Evolutionary conservation across 2,888 invertebrate genomes (phyloP), one percentile per base, ranked within the genome.

Genomic region (Patella ulyssiponensis): DNA sequence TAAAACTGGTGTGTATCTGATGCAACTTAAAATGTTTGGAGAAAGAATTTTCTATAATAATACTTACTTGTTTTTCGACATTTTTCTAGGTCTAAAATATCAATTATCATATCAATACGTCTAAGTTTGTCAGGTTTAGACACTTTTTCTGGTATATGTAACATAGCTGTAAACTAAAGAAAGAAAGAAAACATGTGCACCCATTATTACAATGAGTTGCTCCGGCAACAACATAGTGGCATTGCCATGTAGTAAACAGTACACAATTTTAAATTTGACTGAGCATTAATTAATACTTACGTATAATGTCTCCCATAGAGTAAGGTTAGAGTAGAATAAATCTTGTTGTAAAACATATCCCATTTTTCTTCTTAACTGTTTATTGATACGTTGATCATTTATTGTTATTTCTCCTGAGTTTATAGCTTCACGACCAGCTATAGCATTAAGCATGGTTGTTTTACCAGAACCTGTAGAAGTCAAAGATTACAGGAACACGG

Each of bases 291-390:
- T n/a, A n/a, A 27, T 3, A 75, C 92, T 91, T 88, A 94, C 94
- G 92, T 94, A 94, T 83, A 96, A 92, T 5, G 96, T 96, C 92
- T 96, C 95, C 84, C 95, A 92, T 78, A 96, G 93, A 1, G 96
- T 96, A 86, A 96, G 93, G 88, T 95, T 95, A 74, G 95, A 94
- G 89, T 96, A 95, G 92, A 96, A 96, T 80, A 95, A 94, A 89
- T 96, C 96, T 89, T 96, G 95, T 91, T 96, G 96, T 80, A 95
- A 93, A 71, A 96, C 96, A 91, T 96, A 96, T 88, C 95, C 95
- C 85, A 96, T 95, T 89, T 94, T 94, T 83, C 96, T 92, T 85
- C 95, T 94, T 93, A 95, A 94, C 83, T 94, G 92, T 88, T 95
- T 95, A 84, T 94, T 94, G 82, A 95, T 91, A 51, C 93, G 92